Base-by-base conservation (phyloP, 2,113 vertebrate genomes). In the Lota lota region DNA sequence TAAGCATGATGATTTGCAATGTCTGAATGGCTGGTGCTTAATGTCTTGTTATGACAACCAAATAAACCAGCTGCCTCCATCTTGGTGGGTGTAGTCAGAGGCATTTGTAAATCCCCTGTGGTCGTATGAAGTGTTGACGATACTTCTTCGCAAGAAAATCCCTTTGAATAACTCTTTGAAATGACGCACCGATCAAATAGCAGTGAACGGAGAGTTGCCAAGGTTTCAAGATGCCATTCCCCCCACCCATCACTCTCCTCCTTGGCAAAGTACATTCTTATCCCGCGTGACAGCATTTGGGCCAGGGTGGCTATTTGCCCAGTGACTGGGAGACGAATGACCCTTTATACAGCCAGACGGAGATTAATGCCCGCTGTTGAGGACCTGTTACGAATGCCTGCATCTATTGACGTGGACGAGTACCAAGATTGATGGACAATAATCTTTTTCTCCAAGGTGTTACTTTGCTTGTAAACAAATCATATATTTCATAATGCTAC, bases 311-410 rank as follows among this genome's bases (percentile, higher is more conserved):
- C 33, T 40, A 33, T 19, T n/a, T 20, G 28, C 62, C 19, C 28
- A 40, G 16, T 63, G 22, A 18, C 22, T 33, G 22, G 22, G 21
- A 62, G 61, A 62, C 33, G n/a, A 63, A 63, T 40, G 59, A 61
- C 22, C 59, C 59, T 40, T 40, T 63, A 40, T 40, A 33, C 33
- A 5, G 28, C 62, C 15, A 28, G 18, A 47, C 16, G 11, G 40
- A 47, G 40, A 47, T 47, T 47, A 47, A 47, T 47, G 40, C 40
- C 40, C 40, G 40, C 40, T 47, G 40, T 47, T 47, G 40, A 47
- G 40, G 40, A 47, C 40, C 40, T 47, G 11, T 47, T 15, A 61
- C 15, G 59, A 61, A 61, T 61, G 59, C 21, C 59, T 61, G 20
- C 14, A 61, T 61, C 15, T 61, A 61, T 61, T 16, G 20, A 61